Base-by-base conservation (phyloP, 2,797 vertebrate genomes). In the Pempheris klunzingeri region DNA sequence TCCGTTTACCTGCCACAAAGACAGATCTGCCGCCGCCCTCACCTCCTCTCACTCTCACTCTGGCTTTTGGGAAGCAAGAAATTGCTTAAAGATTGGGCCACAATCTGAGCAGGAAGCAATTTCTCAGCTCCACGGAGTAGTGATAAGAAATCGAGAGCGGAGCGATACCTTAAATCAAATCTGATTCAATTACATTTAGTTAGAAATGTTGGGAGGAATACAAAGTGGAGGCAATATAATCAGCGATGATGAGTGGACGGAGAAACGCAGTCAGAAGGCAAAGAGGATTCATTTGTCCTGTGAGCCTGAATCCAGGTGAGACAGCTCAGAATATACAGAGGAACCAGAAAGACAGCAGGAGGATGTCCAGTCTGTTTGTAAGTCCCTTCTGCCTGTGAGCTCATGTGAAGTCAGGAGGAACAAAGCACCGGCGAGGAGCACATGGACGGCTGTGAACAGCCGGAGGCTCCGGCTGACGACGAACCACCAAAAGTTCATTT, bases 81-180 rank as follows among this genome's bases (percentile, higher is more conserved):
- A 86, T 81, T 78, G 73, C 76, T 71, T 66, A 66, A 81, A 90
- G 87, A 88, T 88, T 85, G 81, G 46, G 20, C 32, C 26, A 69
- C 24, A 84, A 84, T 82, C 52, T 58, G 44, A 72, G 28, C 34
- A 70, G 62, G 85, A 88, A 86, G 75, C 77, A 66, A 82, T 86
- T 86, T 85, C 67, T 85, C 75, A 70, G 72, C 58, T 74, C 55
- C 22, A 64, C 22, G n/a, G 65, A 47, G 38, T 57, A 46, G 53
- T 11, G 85, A 92, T 88, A 86, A 86, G 78, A 74, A 79, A 90
- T 71, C 38, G 10, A 82, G 77, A 76, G 7, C 32, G 61, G 60
- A 64, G 63, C 67, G 78, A 88, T 80, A 70, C 66, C 50, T 78
- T 49, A 60, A 71, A 86, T 86, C 65, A 65, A 72, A 83, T 84